These are phyloP conservation scores for Triplophysa rosa DNA, from an alignment of 2,113 vertebrate genomes.

Conservation along the genomic window DNA sequence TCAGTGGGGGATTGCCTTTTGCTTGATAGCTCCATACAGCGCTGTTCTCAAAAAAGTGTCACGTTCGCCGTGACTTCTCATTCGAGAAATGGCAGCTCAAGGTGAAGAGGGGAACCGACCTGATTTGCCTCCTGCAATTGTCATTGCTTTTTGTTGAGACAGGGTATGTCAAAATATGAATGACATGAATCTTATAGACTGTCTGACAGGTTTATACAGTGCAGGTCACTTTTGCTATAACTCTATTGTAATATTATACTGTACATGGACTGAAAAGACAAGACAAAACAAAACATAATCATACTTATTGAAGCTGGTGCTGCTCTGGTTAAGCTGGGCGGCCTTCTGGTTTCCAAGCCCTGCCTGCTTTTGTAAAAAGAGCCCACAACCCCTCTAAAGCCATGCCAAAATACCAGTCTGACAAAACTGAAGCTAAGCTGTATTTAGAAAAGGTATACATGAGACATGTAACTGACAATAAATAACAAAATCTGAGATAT, in stretches of 20 bases:
- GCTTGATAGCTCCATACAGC: neutral
- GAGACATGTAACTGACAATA: neutral
- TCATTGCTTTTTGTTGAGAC: neutral
- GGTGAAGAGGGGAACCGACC: neutral
- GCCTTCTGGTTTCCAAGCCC: too few relatives aligned
- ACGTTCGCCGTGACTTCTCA: constrained; percentile 4
- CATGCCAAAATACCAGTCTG: too few relatives aligned
- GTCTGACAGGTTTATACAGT: too few relatives aligned
- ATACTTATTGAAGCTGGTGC: too few relatives aligned
- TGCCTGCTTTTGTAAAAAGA: too few relatives aligned
- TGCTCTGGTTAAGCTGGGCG: too few relatives aligned
- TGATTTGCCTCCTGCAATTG: neutral
- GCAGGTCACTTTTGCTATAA: too few relatives aligned
- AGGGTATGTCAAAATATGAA: neutral
- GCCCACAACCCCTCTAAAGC: too few relatives aligned
- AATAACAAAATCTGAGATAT: neutral
- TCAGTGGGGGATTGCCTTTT: neutral
- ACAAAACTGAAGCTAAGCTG: too few relatives aligned
- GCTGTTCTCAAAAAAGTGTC: neutral
- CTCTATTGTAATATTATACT: too few relatives aligned
- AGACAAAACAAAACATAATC: too few relatives aligned
- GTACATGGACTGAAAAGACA: too few relatives aligned
- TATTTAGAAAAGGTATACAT: neutral
- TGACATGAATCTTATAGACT: neutral
- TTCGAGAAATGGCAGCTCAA: constrained; percentile 4